phyloP scores from a whole-genome alignment of 2,797 vertebrate genomes.

The Epinephelus coioides region DNA sequence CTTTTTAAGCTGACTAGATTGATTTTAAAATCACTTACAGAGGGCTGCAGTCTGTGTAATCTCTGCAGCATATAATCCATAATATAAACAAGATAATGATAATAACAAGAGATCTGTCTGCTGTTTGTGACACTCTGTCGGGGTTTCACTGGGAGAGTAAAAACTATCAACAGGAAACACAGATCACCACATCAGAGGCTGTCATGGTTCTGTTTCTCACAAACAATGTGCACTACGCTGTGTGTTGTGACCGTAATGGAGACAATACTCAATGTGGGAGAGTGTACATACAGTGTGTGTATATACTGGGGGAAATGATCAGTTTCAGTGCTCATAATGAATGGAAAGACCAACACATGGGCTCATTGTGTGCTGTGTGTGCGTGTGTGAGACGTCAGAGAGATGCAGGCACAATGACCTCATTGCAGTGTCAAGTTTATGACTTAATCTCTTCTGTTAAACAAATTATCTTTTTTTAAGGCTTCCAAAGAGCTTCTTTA shows the following conservation, averaged over 20 bases:
- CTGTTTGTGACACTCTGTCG: slow-evolving; percentile 12
- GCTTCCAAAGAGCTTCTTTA: not conserved
- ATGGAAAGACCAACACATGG: not conserved
- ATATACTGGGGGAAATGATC: slow-evolving; percentile 1
- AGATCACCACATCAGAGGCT: slow-evolving; percentile 27
- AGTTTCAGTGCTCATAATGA: slow-evolving; percentile 1
- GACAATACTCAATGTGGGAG: not conserved
- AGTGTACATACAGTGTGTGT: not conserved
- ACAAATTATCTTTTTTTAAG: no score
- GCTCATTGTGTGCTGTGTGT: not conserved
- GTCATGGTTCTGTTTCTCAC: slow-evolving; percentile 22
- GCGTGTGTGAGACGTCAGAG: not conserved
- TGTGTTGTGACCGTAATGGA: not conserved
- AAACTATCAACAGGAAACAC: slow-evolving; percentile 53
- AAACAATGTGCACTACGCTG: not conserved
- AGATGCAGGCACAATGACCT: not conserved
- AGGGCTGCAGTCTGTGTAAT: not conserved
- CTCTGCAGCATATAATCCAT: slow-evolving; percentile 21
- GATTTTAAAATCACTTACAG: not conserved
- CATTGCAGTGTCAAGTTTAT: no score
- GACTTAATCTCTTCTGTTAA: no score
- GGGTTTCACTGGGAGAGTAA: slow-evolving; percentile 6
- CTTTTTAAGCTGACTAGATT: slow-evolving; percentile 10
- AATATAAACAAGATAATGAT: slow-evolving; percentile 18
- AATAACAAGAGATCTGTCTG: slow-evolving; percentile 26